phyloP scores from a whole-genome alignment of 2,113 vertebrate species.

The Vulpes lagopus region DNA sequence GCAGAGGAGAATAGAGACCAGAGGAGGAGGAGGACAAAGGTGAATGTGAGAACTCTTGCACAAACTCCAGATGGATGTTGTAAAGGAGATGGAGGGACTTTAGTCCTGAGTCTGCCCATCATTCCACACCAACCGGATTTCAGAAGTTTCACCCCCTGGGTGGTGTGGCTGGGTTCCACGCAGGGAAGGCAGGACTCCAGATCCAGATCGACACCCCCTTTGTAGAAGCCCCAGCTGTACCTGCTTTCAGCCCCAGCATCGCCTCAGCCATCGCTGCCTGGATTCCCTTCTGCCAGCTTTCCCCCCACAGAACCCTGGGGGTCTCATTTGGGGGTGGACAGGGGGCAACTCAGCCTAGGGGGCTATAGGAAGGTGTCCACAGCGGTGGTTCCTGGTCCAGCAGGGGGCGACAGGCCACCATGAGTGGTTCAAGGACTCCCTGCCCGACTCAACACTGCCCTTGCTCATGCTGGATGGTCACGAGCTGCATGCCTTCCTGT shows the following conservation, averaged over 20 bases:
- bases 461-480: too few relatives aligned
- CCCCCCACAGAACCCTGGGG: not conserved
- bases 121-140: not conserved
- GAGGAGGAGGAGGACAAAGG: not conserved
- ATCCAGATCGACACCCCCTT: not conserved
- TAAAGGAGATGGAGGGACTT: not conserved
- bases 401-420: not conserved
- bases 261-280: not conserved
- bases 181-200: not conserved
- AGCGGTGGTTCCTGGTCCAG: not conserved
- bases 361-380: not conserved
- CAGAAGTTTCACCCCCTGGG: not conserved
- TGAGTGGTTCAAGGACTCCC: not conserved
- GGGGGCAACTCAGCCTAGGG: not conserved
- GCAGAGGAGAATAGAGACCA: not conserved
- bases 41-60: not conserved
- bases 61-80: not conserved
- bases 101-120: not conserved
- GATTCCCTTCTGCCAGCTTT: too few relatives aligned
- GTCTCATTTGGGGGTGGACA: rapidly evolving
- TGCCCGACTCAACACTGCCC: not conserved
- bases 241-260: not conserved
- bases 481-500: not conserved
- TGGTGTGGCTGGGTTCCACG: not conserved
- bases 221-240: not conserved